Conservation (phyloP, 1,140 invertebrate species). For the Periplaneta americana region DNA sequence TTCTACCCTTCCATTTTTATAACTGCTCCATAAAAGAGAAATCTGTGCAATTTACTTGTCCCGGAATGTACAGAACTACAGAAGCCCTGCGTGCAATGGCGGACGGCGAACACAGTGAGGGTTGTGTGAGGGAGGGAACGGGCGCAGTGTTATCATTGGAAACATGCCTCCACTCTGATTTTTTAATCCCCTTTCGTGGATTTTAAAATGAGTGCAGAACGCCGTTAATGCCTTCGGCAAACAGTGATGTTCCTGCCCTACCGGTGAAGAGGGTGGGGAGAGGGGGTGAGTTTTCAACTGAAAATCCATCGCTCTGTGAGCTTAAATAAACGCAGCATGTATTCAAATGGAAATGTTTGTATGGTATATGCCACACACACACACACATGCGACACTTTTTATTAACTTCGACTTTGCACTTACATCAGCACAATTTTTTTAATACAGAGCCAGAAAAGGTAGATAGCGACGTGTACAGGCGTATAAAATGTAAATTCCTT, state of each 20-base stretch:
- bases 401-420: background rate
- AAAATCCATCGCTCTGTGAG: background rate
- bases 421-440: background rate
- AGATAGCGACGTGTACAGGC: constrained; percentile 22
- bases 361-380: background rate
- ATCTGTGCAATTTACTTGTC: constrained; percentile 49
- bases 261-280: constrained; percentile 13
- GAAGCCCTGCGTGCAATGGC: background rate
- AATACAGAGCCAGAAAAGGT: constrained; percentile 21
- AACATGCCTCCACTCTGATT: constrained; percentile 21
- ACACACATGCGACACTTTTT: background rate
- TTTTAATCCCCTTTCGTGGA: constrained; percentile 18
- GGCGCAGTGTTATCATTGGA: constrained; percentile 17
- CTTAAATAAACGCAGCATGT: constrained; percentile 10
- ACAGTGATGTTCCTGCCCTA: constrained; percentile 4
- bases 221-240: constrained; percentile 13
- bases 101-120: background rate
- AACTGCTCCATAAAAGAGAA: constrained; percentile 45
- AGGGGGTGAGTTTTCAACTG: background rate
- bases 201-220: constrained; percentile 18
- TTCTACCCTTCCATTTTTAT: no score
- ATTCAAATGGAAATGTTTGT: constrained; percentile 16
- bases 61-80: constrained; percentile 13
- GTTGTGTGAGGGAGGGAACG: background rate
- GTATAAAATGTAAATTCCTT: background rate